phyloP scores from a whole-genome alignment of 2,113 vertebrate species.

The Turdus rufiventris region DNA sequence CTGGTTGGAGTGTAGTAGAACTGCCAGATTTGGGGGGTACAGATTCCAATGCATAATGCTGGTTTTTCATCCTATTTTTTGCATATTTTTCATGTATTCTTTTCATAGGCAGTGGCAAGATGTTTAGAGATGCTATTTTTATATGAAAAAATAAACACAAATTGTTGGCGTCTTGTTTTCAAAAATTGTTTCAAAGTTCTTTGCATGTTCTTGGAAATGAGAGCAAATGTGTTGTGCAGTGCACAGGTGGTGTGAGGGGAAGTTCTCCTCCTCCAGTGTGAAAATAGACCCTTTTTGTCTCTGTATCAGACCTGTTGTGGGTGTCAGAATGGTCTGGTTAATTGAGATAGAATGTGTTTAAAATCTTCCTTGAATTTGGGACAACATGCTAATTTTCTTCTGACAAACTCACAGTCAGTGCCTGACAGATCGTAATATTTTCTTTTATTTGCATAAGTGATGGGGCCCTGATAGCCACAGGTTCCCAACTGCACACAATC shows the following conservation, averaged over 20 bases:
- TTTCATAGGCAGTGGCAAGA: neutral
- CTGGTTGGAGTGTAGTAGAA: neutral
- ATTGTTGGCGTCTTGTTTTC: neutral
- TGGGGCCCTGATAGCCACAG: neutral
- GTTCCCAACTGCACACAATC: fast-evolving
- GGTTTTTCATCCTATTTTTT: neutral
- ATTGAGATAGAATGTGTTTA: neutral
- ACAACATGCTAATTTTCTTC: neutral
- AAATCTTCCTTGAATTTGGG: neutral
- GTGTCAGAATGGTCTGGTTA: neutral
- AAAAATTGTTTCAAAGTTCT: neutral
- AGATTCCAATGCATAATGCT: neutral
- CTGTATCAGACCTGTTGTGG: neutral
- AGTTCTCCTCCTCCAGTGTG: neutral
- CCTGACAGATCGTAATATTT: neutral
- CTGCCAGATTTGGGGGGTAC: neutral
- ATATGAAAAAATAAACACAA: neutral
- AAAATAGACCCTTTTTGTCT: neutral
- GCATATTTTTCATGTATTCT: neutral
- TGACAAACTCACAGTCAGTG: neutral
- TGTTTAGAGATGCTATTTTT: slow-evolving; percentile 7
- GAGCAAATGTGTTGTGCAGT: neutral
- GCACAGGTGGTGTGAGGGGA: neutral
- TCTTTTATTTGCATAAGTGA: neutral
- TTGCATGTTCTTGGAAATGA: neutral